A percentile compares a stretch with the other conserved stretches of the same genome.
phyloP scores from a whole-genome alignment of 2,113 vertebrate genomes.

The Paradoxurus hermaphroditus region DNA sequence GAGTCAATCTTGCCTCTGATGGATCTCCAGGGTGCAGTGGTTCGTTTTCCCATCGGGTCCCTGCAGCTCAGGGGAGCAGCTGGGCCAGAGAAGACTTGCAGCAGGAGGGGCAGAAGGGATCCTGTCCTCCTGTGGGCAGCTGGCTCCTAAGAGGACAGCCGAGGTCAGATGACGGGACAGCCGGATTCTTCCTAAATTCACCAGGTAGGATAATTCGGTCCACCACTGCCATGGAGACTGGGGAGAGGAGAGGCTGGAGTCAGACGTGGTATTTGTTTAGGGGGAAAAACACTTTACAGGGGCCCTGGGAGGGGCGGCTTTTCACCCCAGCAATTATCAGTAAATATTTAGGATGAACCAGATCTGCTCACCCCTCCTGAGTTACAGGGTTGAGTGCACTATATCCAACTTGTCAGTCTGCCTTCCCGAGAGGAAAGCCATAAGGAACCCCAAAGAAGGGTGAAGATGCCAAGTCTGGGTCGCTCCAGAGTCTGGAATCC shows the following conservation, averaged over 20 bases:
- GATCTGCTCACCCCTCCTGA: background rate
- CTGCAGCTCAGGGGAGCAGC: too few species aligned
- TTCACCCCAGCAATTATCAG: background rate
- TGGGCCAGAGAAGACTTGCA: background rate
- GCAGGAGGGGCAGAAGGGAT: background rate
- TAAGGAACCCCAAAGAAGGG: fast-evolving
- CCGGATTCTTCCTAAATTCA: background rate
- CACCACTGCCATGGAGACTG: fast-evolving
- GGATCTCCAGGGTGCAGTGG: background rate
- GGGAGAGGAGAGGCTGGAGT: background rate
- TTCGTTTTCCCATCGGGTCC: too few species aligned
- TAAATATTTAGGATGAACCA: background rate
- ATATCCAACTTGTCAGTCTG: too few species aligned
- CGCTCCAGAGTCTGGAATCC: background rate
- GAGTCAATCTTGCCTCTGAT: background rate
- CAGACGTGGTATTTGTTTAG: background rate
- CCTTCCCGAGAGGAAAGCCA: background rate
- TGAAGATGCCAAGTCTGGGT: background rate
- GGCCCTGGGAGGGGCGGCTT: fast-evolving
- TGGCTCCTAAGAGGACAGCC: background rate
- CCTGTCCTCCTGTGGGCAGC: fast-evolving
- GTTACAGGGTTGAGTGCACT: background rate
- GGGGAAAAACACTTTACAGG: background rate
- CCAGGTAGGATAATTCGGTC: background rate
- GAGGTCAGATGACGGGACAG: fast-evolving